phyloP scores from a whole-genome alignment of 2,888 invertebrate species.

The Drosophila flavopinicola region DNA sequence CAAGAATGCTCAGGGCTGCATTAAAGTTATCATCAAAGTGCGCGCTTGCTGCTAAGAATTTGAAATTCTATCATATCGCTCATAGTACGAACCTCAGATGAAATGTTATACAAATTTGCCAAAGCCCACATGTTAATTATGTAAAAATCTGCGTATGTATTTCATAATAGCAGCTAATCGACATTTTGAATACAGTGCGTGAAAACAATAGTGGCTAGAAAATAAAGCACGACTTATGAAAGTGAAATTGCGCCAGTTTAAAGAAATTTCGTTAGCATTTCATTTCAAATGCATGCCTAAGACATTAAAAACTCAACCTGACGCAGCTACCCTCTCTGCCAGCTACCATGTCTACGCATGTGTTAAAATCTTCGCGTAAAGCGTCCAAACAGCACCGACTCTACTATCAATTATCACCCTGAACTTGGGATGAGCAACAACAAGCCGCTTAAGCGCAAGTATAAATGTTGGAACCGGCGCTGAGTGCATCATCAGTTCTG shows the following conservation, averaged over 20 bases:
- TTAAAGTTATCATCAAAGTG: not conserved
- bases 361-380: conserved; percentile 63
- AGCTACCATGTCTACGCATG: conserved; percentile 56
- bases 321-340: conserved; percentile 21
- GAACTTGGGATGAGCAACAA: conserved; percentile 57
- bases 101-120: conserved; percentile 4
- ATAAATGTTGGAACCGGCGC: conserved; percentile 51
- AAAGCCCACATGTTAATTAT: conserved; percentile 35
- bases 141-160: conserved; percentile 31
- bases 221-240: conserved; percentile 66
- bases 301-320: conserved; percentile 53
- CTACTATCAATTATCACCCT: conserved; percentile 68
- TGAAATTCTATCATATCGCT: conserved; percentile 15
- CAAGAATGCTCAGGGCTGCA: conserved; percentile 41
- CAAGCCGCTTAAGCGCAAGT: conserved; percentile 29
- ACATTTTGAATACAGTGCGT: conserved; percentile 17
- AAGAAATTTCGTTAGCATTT: conserved; percentile 73
- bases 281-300: conserved; percentile 65
- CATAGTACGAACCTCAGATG: not conserved
- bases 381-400: conserved; percentile 35
- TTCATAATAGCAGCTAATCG: conserved; percentile 57
- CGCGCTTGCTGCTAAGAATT: conserved; percentile 20
- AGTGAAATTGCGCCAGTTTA: conserved; percentile 74
- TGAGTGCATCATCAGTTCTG: conserved; percentile 71
- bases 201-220: conserved; percentile 56